These are phyloP conservation scores for Barnardius zonarius DNA, from an alignment of 2,113 vertebrate species.

Conservation along the genomic window DNA sequence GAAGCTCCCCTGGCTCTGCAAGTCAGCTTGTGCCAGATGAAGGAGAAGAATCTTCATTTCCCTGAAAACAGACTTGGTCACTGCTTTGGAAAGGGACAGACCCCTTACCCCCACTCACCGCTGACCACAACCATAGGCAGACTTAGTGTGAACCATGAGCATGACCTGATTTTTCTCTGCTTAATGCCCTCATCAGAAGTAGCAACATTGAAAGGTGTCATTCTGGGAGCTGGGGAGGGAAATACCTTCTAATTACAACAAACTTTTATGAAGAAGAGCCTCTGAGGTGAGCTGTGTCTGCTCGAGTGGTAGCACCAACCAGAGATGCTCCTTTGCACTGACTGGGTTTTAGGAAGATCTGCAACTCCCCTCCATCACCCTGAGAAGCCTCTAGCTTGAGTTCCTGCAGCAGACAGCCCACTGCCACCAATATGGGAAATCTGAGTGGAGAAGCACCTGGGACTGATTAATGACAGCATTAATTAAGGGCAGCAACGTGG, in stretches of 20 bases:
- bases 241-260: background rate
- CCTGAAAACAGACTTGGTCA: background rate
- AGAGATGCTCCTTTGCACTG: background rate
- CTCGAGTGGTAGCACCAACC: background rate
- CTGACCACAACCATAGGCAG: background rate
- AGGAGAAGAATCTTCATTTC: background rate
- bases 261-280: background rate
- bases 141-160: background rate
- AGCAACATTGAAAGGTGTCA: background rate
- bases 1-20: background rate
- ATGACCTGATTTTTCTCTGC: background rate
- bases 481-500: background rate
- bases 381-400: background rate
- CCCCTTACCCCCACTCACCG: background rate
- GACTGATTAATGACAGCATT: background rate
- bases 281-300: background rate
- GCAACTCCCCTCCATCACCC: background rate
- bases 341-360: background rate
- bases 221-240: background rate
- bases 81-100: background rate
- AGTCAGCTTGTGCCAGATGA: background rate
- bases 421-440: background rate
- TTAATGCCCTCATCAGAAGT: background rate
- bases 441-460: background rate
- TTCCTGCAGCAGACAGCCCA: background rate